These are phyloP conservation scores for Digitonthophagus gazella DNA, from an alignment of 2,888 invertebrate species.

Conservation along the genomic window DNA sequence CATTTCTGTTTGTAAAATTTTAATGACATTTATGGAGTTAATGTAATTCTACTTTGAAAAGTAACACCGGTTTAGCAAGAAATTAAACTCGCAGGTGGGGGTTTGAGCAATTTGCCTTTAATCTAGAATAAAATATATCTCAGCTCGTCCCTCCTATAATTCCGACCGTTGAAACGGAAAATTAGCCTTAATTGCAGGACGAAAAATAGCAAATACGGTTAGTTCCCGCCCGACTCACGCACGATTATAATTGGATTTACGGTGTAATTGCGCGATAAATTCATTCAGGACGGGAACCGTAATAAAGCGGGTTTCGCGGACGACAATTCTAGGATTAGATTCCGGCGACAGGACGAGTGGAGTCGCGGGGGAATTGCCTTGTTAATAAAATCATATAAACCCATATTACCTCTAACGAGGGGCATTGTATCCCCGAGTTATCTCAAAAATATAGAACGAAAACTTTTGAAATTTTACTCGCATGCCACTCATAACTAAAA, in stretches of 20 bases:
- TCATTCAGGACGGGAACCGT: constrained; percentile 4
- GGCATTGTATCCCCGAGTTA: no score
- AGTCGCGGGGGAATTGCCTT: background rate
- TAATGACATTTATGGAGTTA: no score
- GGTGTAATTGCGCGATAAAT: constrained; percentile 9
- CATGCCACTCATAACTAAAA: no score
- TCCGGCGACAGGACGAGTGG: background rate
- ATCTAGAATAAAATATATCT: background rate
- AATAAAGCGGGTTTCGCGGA: constrained; percentile 6
- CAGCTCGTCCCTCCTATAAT: background rate
- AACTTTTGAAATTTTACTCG: no score
- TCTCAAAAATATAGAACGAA: no score
- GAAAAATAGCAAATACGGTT: background rate
- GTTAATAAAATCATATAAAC: background rate
- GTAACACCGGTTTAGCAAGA: background rate
- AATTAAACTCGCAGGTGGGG: background rate
- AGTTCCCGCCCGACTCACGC: background rate
- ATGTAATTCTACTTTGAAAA: background rate
- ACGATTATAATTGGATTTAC: constrained; percentile 3
- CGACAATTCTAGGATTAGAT: background rate
- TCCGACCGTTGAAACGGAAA: background rate
- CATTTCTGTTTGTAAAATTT: no score
- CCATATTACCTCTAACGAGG: background rate
- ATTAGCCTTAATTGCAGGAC: background rate
- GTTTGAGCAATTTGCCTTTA: background rate